phyloP scores from a whole-genome alignment of 2,888 invertebrate species.

The Drosophila suboccidentalis region DNA sequence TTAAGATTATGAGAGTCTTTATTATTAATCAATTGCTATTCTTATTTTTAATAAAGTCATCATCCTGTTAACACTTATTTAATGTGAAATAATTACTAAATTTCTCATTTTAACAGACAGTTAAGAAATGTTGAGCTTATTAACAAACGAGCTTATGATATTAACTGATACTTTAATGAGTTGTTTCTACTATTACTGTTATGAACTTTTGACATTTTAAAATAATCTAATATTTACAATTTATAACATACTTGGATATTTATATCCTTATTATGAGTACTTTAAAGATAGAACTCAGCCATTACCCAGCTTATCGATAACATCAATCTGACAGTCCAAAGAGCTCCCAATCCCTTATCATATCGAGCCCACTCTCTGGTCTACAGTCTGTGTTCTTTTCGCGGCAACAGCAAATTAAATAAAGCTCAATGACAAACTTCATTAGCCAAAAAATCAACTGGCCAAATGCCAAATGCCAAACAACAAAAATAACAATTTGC shows the following conservation, averaged over 20 bases:
- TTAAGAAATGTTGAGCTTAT: no score
- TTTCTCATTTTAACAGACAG: no score
- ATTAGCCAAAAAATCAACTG: slow-evolving; percentile 80
- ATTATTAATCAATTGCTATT: no score
- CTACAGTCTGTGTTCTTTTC: slow-evolving; percentile 15
- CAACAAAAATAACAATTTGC: slow-evolving; percentile 75
- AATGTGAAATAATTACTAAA: no score
- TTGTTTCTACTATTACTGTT: no score
- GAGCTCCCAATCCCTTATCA: slow-evolving; percentile 38
- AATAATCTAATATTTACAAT: no score
- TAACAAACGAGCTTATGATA: no score
- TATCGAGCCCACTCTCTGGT: slow-evolving; percentile 2
- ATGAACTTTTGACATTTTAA: no score
- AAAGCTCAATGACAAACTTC: slow-evolving; percentile 82
- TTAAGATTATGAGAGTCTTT: no score
- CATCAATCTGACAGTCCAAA: slow-evolving; percentile 19
- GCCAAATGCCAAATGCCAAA: slow-evolving; percentile 62
- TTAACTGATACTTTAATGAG: no score
- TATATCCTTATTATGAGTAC: background rate
- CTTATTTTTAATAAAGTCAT: no score
- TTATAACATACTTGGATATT: background rate
- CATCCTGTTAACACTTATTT: no score
- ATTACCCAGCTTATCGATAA: slow-evolving; percentile 17
- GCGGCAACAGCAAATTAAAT: slow-evolving; percentile 73
- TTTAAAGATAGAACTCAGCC: background rate